These are phyloP conservation scores for Mycogona germanica DNA, from an alignment of 2,888 invertebrate genomes.

Conservation along the genomic window DNA sequence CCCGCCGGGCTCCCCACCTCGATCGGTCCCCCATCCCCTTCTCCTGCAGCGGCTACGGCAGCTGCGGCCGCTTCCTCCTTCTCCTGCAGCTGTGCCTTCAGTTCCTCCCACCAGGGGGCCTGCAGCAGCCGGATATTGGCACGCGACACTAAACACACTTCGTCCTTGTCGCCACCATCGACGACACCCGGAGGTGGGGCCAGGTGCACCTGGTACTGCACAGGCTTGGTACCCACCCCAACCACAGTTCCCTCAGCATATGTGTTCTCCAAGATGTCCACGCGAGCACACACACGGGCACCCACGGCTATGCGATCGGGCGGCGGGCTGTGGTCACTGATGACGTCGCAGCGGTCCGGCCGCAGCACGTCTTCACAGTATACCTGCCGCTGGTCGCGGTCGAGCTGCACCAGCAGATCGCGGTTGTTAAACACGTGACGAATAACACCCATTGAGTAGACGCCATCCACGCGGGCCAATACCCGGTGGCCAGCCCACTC, in stretches of 20 bases:
- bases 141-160: slow-evolving; percentile 60
- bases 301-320: slow-evolving; percentile 58
- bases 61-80: slow-evolving; percentile 1
- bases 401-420: slow-evolving; percentile 68
- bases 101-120: slow-evolving; percentile 95
- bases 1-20: not conserved
- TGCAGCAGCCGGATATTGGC: slow-evolving; percentile 79
- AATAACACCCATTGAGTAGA: slow-evolving; percentile 80
- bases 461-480: slow-evolving; percentile 67
- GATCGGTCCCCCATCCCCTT: not conserved
- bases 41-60: not conserved
- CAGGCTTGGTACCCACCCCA: slow-evolving; percentile 48
- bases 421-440: slow-evolving; percentile 39
- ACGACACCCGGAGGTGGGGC: slow-evolving; percentile 35
- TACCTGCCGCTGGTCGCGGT: slow-evolving; percentile 56
- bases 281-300: slow-evolving; percentile 57
- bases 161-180: slow-evolving; percentile 36
- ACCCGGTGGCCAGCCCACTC: slow-evolving; percentile 92
- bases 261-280: slow-evolving; percentile 45
- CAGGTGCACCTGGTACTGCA: slow-evolving; percentile 53
- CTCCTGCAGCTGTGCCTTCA: slow-evolving; percentile 41
- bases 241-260: slow-evolving; percentile 76
- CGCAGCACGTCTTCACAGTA: slow-evolving; percentile 56
- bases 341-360: slow-evolving; percentile 68
- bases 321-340: slow-evolving; percentile 84